phyloP scores from a whole-genome alignment of 2,113 vertebrate genomes.

The Climacteris rufus region DNA sequence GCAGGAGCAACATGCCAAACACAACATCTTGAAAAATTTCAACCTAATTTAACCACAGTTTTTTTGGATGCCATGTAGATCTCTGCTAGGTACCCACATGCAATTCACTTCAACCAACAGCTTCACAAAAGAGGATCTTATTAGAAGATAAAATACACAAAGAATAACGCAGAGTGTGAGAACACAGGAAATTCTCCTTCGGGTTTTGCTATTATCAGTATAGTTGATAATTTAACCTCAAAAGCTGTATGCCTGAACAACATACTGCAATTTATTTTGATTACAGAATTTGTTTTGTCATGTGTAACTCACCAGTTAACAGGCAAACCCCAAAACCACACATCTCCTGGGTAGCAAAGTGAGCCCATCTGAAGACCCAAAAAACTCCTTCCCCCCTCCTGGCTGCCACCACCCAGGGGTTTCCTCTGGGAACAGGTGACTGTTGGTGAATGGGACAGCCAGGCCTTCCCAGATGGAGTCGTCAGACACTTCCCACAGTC shows the following conservation, averaged over 20 bases:
- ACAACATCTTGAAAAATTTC: neutral
- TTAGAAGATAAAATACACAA: neutral
- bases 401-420: neutral
- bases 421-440: neutral
- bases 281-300: neutral
- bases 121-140: neutral
- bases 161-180: neutral
- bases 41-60: fast-evolving
- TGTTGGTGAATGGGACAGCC: fast-evolving
- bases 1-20: neutral
- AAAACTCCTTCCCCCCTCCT: neutral
- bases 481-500: neutral
- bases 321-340: neutral
- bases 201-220: neutral
- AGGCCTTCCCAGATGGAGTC: neutral
- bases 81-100: neutral
- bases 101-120: neutral
- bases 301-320: neutral
- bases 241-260: neutral
- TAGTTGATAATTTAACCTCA: neutral
- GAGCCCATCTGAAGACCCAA: neutral
- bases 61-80: neutral
- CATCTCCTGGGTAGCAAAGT: neutral
- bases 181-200: neutral
- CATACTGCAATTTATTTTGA: neutral